phyloP scores from a whole-genome alignment of 2,888 invertebrate species.

The Branchellion lobata region DNA sequence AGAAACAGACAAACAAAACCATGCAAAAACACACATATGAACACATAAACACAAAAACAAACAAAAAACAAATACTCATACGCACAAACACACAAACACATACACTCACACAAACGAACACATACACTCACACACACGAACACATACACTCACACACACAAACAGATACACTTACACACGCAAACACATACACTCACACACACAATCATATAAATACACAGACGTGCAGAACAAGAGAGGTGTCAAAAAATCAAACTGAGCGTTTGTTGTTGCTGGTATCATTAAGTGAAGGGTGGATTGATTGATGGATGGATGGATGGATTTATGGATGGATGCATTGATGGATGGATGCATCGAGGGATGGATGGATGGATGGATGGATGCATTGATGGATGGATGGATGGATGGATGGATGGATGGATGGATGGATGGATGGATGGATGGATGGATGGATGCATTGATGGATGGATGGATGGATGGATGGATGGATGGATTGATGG shows the following conservation, averaged over 20 bases:
- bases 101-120: too few relatives aligned
- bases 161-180: neutral
- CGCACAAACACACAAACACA: neutral
- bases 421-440: neutral
- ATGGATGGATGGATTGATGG: neutral
- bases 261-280: neutral
- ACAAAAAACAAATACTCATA: neutral
- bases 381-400: too few relatives aligned
- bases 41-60: neutral
- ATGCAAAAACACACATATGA: too few relatives aligned
- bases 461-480: neutral
- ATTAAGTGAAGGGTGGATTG: too few relatives aligned
- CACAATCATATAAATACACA: constrained; percentile 1
- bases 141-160: neutral
- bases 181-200: neutral
- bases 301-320: too few relatives aligned
- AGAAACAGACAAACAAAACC: too few relatives aligned
- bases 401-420: neutral
- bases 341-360: too few relatives aligned
- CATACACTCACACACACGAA: neutral
- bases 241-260: too few relatives aligned
- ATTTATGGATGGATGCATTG: neutral
- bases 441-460: neutral
- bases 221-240: too few relatives aligned
- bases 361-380: too few relatives aligned